Evolutionary conservation across 1,140 invertebrate genomes (phyloP).

Genomic region (Chelonus insularis): DNA sequence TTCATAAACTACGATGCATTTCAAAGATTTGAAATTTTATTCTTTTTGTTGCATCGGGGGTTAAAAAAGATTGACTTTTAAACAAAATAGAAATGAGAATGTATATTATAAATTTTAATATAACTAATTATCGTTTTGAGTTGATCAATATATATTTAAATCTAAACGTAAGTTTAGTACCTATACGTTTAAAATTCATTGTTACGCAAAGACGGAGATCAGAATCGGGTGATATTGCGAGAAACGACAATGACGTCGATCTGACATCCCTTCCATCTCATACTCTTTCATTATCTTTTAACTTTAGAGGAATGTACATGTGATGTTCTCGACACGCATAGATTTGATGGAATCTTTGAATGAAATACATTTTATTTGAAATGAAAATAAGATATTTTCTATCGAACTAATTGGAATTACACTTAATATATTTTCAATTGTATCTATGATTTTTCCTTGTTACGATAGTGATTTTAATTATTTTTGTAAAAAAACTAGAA

Average conservation of each 20-base stretch:
- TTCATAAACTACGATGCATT: too few relatives aligned
- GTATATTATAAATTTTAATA: too few relatives aligned
- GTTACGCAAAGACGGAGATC: conserved; percentile 11
- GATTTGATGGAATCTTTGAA: neutral
- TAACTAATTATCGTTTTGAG: too few relatives aligned
- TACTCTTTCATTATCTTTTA: conserved; percentile 1
- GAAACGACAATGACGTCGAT: neutral
- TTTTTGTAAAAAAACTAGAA: neutral
- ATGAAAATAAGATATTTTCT: too few relatives aligned
- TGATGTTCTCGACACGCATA: neutral
- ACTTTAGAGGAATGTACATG: neutral
- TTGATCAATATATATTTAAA: too few relatives aligned
- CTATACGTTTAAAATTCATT: neutral
- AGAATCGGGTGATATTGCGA: neutral
- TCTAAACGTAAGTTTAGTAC: too few relatives aligned
- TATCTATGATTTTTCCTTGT: neutral
- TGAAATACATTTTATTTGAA: neutral
- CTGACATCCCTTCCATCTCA: conserved; percentile 12
- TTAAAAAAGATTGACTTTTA: too few relatives aligned
- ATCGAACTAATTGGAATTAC: neutral
- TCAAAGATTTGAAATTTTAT: too few relatives aligned
- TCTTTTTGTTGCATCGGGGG: too few relatives aligned
- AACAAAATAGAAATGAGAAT: too few relatives aligned
- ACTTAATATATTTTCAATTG: too few relatives aligned
- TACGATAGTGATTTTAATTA: neutral